A percentile compares a stretch with the other conserved stretches of the same genome.
phyloP scores from a whole-genome alignment of 2,888 invertebrate species.

The Drosophila suboccidentalis region DNA sequence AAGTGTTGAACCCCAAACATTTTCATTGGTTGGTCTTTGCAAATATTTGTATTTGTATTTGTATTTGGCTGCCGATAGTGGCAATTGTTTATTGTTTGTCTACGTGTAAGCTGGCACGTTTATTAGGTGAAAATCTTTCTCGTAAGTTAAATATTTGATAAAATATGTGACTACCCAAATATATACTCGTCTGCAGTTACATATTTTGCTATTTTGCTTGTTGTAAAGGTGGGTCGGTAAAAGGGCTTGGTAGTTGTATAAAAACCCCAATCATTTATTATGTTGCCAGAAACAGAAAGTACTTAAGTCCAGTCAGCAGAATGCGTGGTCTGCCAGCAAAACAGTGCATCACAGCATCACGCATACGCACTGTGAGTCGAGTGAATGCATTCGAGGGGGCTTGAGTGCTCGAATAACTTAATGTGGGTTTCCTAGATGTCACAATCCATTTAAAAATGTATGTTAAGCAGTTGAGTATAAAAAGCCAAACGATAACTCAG shows the following conservation, averaged over 20 bases:
- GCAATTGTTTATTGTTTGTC: slow-evolving; percentile 3
- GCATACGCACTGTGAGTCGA: slow-evolving; percentile 34
- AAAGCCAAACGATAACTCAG: slow-evolving; percentile 12
- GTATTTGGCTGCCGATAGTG: neutral
- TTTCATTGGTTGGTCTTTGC: neutral
- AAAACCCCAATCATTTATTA: neutral
- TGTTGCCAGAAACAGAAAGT: slow-evolving; percentile 1
- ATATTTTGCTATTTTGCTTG: neutral
- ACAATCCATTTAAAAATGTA: slow-evolving; percentile 21
- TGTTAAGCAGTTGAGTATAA: slow-evolving; percentile 11
- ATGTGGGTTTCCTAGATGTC: slow-evolving; percentile 3
- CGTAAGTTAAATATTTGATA: no score
- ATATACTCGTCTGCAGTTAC: neutral
- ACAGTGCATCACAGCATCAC: slow-evolving; percentile 19
- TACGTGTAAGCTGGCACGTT: neutral
- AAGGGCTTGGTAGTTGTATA: neutral
- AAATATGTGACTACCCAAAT: no score
- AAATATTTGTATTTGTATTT: slow-evolving; percentile 10
- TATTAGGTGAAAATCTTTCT: no score
- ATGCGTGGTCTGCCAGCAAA: neutral
- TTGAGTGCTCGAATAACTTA: slow-evolving; percentile 4
- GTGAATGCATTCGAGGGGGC: neutral
- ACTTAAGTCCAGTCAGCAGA: neutral
- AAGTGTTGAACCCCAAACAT: neutral
- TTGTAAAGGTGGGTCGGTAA: neutral